phyloP scores from a whole-genome alignment of 2,888 invertebrate species.

The Peribatodes rhomboidaria region DNA sequence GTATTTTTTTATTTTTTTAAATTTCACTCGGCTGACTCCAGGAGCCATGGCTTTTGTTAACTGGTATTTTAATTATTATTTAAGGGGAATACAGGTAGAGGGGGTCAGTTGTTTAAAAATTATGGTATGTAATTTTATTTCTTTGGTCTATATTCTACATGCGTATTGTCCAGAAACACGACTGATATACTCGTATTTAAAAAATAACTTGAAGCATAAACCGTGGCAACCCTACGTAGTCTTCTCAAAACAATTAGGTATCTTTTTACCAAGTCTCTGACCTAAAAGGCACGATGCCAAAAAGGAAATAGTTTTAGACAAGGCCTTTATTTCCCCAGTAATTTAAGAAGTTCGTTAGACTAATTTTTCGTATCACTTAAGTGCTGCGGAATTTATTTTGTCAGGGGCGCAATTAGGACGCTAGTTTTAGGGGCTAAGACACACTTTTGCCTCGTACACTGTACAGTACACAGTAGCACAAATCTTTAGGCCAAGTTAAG shows the following conservation, averaged over 20 bases:
- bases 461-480: too few species aligned
- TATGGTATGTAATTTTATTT: too few species aligned
- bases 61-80: too few species aligned
- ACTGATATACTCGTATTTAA: too few species aligned
- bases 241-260: constrained; percentile 43
- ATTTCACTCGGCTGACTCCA: too few species aligned
- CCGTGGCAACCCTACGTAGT: constrained; percentile 13
- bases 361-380: constrained; percentile 57
- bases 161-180: too few species aligned
- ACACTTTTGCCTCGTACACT: background rate
- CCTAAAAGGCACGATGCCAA: constrained; percentile 49
- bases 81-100: too few species aligned
- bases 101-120: too few species aligned
- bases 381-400: constrained; percentile 48
- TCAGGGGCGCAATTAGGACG: constrained; percentile 11
- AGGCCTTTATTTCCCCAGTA: constrained; percentile 56
- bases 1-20: too few species aligned
- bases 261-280: constrained; percentile 37
- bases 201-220: background rate
- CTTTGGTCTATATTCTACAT: too few species aligned
- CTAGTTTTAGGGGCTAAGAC: background rate
- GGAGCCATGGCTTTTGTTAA: too few species aligned
- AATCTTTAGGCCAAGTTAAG: too few species aligned
- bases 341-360: constrained; percentile 60
- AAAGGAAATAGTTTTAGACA: constrained; percentile 53